Conservation (phyloP, 2,888 invertebrate species). For the Ferdinandea cuprea region DNA sequence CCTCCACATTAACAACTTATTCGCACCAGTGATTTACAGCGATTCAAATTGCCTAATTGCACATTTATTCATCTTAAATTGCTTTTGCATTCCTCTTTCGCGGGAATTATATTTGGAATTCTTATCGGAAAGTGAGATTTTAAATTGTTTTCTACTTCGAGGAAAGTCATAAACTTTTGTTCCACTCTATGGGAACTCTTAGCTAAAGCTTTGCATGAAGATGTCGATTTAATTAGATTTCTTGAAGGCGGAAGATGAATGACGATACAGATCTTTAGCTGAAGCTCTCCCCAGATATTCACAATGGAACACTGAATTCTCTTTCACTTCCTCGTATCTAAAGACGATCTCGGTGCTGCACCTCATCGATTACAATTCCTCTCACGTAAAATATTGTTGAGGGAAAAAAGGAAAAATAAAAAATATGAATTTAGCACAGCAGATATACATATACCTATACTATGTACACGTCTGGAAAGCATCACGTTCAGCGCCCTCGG, state of each 20-base stretch:
- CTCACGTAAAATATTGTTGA: conserved; percentile 72
- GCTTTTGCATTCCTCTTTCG: conserved; percentile 51
- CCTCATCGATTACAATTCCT: conserved; percentile 58
- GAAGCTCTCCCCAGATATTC: background rate
- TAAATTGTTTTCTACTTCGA: conserved; percentile 15
- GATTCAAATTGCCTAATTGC: conserved; percentile 50
- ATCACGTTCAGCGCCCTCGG: conserved; percentile 37
- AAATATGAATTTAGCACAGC: conserved; percentile 36
- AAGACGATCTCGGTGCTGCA: background rate
- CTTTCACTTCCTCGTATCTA: conserved; percentile 51
- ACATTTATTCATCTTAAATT: conserved; percentile 44
- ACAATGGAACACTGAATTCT: conserved; percentile 26
- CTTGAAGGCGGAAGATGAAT: conserved; percentile 50
- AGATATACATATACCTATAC: no score
- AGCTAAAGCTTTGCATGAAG: conserved; percentile 18
- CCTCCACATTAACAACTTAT: conserved; percentile 47
- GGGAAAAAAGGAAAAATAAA: conserved; percentile 13
- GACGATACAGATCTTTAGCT: conserved; percentile 28
- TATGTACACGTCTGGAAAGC: conserved; percentile 13
- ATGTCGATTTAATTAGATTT: conserved; percentile 50
- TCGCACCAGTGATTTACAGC: conserved; percentile 28
- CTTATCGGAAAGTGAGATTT: conserved; percentile 64
- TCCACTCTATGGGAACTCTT: conserved; percentile 4
- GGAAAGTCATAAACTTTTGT: conserved; percentile 38
- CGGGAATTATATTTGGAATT: conserved; percentile 17